These are phyloP conservation scores for Ridgeia piscesae DNA, from an alignment of 1,140 invertebrate species.

Conservation along the genomic window DNA sequence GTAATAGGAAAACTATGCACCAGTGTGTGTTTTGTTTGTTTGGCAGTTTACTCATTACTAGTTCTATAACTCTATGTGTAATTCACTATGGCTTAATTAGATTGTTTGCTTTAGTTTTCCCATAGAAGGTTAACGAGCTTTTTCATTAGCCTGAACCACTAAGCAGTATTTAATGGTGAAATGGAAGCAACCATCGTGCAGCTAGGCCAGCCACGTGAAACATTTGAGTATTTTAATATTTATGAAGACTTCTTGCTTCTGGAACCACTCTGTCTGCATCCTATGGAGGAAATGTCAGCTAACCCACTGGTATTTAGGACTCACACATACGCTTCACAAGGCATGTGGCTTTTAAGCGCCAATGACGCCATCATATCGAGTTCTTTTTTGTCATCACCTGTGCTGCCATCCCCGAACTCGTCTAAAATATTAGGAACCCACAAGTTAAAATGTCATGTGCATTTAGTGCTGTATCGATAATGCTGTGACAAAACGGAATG, in stretches of 20 bases:
- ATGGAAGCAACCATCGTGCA: neutral
- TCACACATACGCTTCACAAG: neutral
- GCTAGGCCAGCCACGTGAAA: neutral
- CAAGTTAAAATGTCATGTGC: neutral
- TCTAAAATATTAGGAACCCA: neutral
- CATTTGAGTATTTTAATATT: constrained; percentile 1
- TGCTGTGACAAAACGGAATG: neutral
- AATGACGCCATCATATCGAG: neutral
- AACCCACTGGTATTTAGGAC: neutral
- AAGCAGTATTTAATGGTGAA: neutral
- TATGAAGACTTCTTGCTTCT: neutral
- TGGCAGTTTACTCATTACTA: neutral
- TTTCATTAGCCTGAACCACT: neutral
- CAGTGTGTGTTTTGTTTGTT: too few relatives aligned
- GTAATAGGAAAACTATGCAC: neutral
- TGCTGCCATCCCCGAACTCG: neutral
- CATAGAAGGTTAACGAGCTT: neutral
- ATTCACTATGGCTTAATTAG: neutral
- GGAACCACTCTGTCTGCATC: neutral
- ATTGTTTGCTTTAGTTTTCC: neutral
- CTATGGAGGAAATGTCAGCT: neutral
- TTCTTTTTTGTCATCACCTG: neutral
- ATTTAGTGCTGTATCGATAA: neutral
- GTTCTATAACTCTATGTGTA: neutral
- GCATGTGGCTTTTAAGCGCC: neutral